Evolutionary conservation across 2,797 vertebrate species (phyloP).

Genomic region (Falco columbarius): DNA sequence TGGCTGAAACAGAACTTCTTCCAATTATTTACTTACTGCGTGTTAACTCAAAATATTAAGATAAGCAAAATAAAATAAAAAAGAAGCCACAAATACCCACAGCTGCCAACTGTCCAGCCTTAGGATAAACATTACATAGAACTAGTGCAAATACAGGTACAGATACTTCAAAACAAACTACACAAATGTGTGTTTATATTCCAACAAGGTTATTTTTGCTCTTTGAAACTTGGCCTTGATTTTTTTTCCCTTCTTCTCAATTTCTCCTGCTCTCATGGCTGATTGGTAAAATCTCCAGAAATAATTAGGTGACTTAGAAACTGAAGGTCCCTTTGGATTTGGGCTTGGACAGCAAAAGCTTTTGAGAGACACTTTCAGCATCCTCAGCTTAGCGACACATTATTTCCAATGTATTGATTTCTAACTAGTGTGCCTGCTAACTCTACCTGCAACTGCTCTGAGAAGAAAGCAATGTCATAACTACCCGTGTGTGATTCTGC

Average conservation of each 20-base stretch:
- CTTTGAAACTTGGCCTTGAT: conserved; percentile 3
- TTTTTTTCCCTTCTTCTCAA: background rate
- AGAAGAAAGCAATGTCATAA: background rate
- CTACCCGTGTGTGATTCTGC: background rate
- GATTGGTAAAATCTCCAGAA: background rate
- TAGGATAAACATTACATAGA: background rate
- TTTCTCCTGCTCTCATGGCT: background rate
- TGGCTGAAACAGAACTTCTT: background rate
- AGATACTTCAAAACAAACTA: conserved; percentile 16
- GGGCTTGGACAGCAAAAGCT: background rate
- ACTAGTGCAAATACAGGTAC: background rate
- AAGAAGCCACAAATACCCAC: background rate
- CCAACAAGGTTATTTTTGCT: background rate
- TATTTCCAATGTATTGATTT: background rate
- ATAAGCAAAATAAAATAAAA: background rate
- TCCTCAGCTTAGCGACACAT: background rate
- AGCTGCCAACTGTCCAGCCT: background rate
- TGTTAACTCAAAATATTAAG: conserved; percentile 19
- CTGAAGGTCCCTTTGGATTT: background rate
- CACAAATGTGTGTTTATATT: background rate
- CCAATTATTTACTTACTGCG: background rate
- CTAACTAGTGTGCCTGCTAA: background rate
- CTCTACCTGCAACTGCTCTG: background rate
- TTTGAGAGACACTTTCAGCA: background rate
- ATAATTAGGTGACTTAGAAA: conserved; percentile 1